phyloP scores from a whole-genome alignment of 2,113 vertebrate genomes.

The Hydrolagus affinis region DNA sequence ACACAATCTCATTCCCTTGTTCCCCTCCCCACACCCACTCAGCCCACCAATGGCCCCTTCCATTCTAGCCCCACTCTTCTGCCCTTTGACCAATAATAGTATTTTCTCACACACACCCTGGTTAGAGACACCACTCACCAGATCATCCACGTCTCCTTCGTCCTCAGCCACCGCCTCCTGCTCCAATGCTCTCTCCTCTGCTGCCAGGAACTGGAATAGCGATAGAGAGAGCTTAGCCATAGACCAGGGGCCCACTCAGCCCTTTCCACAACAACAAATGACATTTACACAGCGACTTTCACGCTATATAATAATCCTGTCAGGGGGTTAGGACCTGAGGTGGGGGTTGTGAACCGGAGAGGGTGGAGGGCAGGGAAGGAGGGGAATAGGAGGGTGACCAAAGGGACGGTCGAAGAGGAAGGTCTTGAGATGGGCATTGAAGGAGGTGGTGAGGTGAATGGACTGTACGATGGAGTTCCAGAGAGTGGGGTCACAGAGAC shows the following conservation, averaged over 20 bases:
- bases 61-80: background rate
- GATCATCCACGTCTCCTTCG: slow-evolving; percentile 81
- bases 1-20: background rate
- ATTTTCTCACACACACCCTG: background rate
- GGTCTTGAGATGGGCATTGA: no score
- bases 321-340: no score
- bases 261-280: slow-evolving; percentile 41
- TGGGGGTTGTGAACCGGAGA: no score
- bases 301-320: no score
- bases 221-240: slow-evolving; percentile 9
- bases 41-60: no score
- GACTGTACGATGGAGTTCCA: no score
- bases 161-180: slow-evolving; percentile 49
- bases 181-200: slow-evolving; percentile 55
- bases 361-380: no score
- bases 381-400: no score
- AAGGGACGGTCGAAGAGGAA: no score
- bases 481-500: no score
- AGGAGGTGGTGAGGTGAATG: no score
- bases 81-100: background rate
- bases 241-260: background rate
- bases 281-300: slow-evolving; percentile 41
- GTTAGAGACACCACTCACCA: slow-evolving; percentile 57
- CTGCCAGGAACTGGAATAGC: slow-evolving; percentile 65
- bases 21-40: background rate